Conservation (phyloP, 1,140 invertebrate species). For the Drepana arcuata region DNA sequence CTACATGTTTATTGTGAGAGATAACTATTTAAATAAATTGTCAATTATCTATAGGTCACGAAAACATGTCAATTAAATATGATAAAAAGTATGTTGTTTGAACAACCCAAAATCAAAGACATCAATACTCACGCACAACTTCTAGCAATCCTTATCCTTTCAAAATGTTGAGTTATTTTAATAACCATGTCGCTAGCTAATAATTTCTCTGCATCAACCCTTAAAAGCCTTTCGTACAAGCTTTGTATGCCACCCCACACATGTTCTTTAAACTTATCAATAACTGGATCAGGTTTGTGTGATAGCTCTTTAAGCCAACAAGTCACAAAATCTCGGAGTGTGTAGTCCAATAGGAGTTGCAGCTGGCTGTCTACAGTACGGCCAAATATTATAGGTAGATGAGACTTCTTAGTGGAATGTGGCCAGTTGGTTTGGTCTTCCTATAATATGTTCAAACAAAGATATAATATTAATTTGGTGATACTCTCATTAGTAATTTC, state of each 20-base stretch:
- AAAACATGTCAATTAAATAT: no score
- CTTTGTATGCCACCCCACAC: slow-evolving; percentile 83
- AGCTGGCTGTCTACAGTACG: slow-evolving; percentile 86
- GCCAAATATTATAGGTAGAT: slow-evolving; percentile 82
- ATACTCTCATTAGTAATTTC: no score
- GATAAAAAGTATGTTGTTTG: no score
- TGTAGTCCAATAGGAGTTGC: slow-evolving; percentile 86
- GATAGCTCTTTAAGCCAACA: slow-evolving; percentile 81
- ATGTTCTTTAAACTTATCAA: slow-evolving; percentile 83
- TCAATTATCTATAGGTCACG: no score
- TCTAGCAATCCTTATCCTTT: slow-evolving; percentile 84
- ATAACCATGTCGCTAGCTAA: slow-evolving; percentile 86
- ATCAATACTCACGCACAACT: slow-evolving; percentile 77
- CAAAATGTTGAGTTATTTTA: slow-evolving; percentile 87
- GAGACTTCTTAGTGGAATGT: slow-evolving; percentile 48
- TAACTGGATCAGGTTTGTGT: slow-evolving; percentile 73
- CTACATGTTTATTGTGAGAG: no score
- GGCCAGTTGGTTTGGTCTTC: slow-evolving; percentile 53
- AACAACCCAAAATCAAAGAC: no score
- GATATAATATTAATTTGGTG: no score
- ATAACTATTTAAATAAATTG: no score
- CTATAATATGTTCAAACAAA: slow-evolving; percentile 33
- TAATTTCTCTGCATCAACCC: slow-evolving; percentile 86
- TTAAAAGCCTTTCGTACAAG: slow-evolving; percentile 79
- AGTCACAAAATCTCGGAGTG: slow-evolving; percentile 84